Percentiles rank a stretch among this genome's conserved stretches.
Conservation (phyloP, 2,888 invertebrate genomes). For the Rhabditoides inermis region DNA sequence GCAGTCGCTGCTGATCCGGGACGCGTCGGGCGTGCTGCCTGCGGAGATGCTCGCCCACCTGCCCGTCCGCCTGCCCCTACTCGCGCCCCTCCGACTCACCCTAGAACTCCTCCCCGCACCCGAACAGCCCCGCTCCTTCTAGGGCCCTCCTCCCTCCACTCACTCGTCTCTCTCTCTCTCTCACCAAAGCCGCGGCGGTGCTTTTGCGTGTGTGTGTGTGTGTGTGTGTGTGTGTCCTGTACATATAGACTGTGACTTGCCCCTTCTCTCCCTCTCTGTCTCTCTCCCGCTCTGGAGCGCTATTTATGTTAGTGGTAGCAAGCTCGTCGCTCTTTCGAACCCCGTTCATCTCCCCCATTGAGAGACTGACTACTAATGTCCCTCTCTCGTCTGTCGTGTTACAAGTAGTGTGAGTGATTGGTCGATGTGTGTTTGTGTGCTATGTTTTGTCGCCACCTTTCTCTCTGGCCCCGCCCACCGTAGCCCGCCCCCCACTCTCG, state of each 20-base stretch:
- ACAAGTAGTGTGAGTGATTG: no score
- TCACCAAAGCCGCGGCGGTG: not conserved
- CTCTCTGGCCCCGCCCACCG: no score
- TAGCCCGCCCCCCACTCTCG: no score
- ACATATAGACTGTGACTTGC: not conserved
- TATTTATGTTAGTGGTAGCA: no score
- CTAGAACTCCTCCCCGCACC: constrained; percentile 36
- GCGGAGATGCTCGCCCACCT: constrained; percentile 36
- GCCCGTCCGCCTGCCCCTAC: constrained; percentile 28
- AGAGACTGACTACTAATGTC: no score
- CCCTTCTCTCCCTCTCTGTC: not conserved
- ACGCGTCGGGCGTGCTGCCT: constrained; percentile 2
- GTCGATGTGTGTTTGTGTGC: no score
- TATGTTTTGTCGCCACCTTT: no score
- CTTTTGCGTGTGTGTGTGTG: not conserved
- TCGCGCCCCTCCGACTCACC: constrained; percentile 26
- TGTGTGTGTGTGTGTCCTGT: not conserved
- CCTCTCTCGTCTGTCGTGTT: no score
- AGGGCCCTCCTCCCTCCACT: no score
- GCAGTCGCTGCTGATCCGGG: constrained; percentile 36
- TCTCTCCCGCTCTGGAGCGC: constrained; percentile 24
- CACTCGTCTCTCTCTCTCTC: not conserved
- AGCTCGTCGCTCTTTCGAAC: no score
- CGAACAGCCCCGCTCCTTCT: not conserved
- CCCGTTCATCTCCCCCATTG: no score